phyloP scores from a whole-genome alignment of 2,797 vertebrate species.

The Microtus californicus region DNA sequence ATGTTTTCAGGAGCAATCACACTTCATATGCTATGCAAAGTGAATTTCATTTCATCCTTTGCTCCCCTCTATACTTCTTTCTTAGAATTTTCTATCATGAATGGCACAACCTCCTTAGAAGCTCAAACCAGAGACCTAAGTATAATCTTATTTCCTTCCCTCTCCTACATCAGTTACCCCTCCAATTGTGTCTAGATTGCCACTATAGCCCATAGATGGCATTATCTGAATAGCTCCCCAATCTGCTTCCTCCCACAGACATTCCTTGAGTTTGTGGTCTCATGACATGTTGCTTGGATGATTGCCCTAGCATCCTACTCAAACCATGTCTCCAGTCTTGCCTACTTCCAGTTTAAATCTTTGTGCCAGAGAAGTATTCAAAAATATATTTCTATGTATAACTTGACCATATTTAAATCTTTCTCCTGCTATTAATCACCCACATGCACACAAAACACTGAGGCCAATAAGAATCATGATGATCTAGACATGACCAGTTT shows the following conservation, averaged over 20 bases:
- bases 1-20: neutral
- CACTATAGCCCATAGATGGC: neutral
- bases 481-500: neutral
- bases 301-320: neutral
- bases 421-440: slow-evolving; percentile 19
- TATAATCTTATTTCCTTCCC: neutral
- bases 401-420: slow-evolving; percentile 26
- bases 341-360: slow-evolving; percentile 45
- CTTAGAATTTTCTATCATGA: neutral
- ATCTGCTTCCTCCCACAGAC: slow-evolving; percentile 3
- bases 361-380: slow-evolving; percentile 37
- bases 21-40: neutral
- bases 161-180: neutral
- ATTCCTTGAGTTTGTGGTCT: slow-evolving; percentile 41
- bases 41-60: neutral
- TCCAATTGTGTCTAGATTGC: neutral
- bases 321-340: neutral
- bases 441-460: neutral
- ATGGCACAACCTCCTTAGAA: neutral
- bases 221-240: slow-evolving; percentile 21
- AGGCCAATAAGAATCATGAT: neutral
- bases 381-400: slow-evolving; percentile 56
- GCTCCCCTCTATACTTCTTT: neutral
- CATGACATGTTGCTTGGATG: slow-evolving; percentile 51
- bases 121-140: neutral